Conservation (phyloP, 2,888 invertebrate species). For the Belgica antarctica region DNA sequence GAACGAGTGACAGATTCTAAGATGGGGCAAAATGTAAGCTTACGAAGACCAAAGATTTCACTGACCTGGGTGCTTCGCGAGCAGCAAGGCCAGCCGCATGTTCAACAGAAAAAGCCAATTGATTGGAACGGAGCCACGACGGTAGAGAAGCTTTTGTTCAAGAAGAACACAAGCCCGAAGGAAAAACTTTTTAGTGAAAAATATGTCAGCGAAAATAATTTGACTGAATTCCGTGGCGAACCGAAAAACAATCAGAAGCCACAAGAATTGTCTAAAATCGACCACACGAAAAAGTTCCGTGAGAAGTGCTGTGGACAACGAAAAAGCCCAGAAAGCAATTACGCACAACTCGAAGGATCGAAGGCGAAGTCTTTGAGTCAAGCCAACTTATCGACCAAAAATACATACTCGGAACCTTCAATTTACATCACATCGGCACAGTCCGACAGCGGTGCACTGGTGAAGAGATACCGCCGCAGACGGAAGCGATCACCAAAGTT, state of each 20-base stretch:
- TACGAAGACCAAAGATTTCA: conserved; percentile 65
- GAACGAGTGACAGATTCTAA: conserved; percentile 48
- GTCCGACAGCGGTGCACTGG: conserved; percentile 2
- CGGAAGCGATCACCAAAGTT: conserved; percentile 58
- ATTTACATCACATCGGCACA: conserved; percentile 28
- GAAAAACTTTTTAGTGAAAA: conserved; percentile 51
- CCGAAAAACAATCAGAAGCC: conserved; percentile 1
- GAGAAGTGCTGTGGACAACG: conserved; percentile 29
- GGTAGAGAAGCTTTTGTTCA: conserved; percentile 45
- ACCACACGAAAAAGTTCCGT: conserved; percentile 23
- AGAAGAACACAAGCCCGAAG: conserved; percentile 41
- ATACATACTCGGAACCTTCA: conserved; percentile 40
- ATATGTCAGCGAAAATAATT: conserved; percentile 53
- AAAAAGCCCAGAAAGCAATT: conserved; percentile 25
- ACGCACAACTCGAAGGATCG: conserved; percentile 12
- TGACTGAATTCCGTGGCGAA: not conserved
- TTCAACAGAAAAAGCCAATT: conserved; percentile 48
- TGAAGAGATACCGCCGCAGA: conserved; percentile 52
- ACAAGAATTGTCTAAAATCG: not conserved
- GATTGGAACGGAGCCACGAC: conserved; percentile 37
- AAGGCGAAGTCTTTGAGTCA: conserved; percentile 36
- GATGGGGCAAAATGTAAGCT: conserved; percentile 60
- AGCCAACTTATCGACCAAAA: conserved; percentile 23
- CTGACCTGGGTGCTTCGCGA: conserved; percentile 73
- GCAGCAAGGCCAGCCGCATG: conserved; percentile 56